These are phyloP conservation scores for Brachycybe producta DNA, from an alignment of 2,888 invertebrate genomes.

Conservation along the genomic window DNA sequence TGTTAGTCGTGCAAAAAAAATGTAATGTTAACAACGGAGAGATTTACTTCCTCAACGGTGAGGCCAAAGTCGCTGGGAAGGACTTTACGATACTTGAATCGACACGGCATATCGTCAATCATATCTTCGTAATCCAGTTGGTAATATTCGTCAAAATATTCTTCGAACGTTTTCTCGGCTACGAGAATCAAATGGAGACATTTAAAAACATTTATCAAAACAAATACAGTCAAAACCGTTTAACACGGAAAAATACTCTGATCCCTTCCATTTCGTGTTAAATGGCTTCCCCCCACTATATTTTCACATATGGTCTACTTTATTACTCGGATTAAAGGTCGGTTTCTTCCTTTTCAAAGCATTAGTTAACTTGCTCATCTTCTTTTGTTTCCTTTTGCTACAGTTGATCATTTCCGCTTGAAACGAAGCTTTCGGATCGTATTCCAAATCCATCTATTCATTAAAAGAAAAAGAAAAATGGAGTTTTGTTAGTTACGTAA, in stretches of 20 bases:
- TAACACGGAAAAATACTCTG: too few relatives aligned
- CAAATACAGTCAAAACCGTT: too few relatives aligned
- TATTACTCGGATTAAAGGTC: slow-evolving; percentile 56
- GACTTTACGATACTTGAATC: slow-evolving; percentile 80
- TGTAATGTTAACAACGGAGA: slow-evolving; percentile 13
- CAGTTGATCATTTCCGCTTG: slow-evolving; percentile 46
- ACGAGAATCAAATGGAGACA: slow-evolving; percentile 20
- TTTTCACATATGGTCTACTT: neutral
- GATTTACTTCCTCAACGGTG: slow-evolving; percentile 66
- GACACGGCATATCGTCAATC: slow-evolving; percentile 73
- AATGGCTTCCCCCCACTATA: neutral
- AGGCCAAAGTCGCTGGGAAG: slow-evolving; percentile 84
- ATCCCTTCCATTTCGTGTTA: too few relatives aligned
- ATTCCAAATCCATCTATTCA: slow-evolving; percentile 76
- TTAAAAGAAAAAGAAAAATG: neutral
- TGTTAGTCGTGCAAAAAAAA: neutral
- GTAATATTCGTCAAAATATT: slow-evolving; percentile 91
- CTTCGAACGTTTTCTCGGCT: slow-evolving; percentile 54
- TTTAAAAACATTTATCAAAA: slow-evolving; percentile 2
- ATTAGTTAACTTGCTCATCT: slow-evolving; percentile 60
- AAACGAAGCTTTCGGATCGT: slow-evolving; percentile 45
- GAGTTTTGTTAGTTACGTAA: too few relatives aligned
- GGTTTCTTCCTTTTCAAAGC: slow-evolving; percentile 65
- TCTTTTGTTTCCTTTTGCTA: slow-evolving; percentile 31
- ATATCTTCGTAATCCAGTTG: slow-evolving; percentile 90